Evolutionary conservation across 2,113 vertebrate species (phyloP), one percentile per base, ranked within the genome.

Genomic region (Chlorodrepanis virens): DNA sequence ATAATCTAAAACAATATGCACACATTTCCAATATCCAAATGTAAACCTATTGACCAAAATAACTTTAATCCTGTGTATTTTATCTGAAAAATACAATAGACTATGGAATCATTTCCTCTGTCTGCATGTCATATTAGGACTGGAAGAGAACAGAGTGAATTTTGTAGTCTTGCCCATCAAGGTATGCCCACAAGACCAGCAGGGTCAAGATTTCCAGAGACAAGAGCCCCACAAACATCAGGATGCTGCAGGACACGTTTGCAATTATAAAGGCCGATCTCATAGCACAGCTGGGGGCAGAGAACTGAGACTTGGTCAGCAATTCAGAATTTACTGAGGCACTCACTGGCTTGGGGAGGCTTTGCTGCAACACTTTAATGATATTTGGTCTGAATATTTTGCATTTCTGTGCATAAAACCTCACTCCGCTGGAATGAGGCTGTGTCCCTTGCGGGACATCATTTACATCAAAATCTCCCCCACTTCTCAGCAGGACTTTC

Each of bases 381-480:
- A 76, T 87, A 92, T 16, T 84, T 9, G 57, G 77, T 45, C 44
- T 75, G 80, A 76, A 90, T 80, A 81, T 85, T 95, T 87, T 86
- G n/a, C 47, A 29, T 91, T 93, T 96, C 50, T 77, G 17, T 42
- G 56, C 70, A 63, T 52, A 81, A 96, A 96, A 72, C 60, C 86
- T 68, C 75, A 50, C n/a, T 94, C 77, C 83, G 69, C 33, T n/a
- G 10, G 61, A 97, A 97, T 70, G 89, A 96, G 96, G 96, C 80
- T 94, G 79, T 18, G 35, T 95, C 96, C 95, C 97, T 90, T 60
- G 88, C 0, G 95, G 82, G 54, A 74, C 54, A 68, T 94, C 37
- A 84, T 91, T 96, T 95, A 96, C 91, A 93, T 96, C 82, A 92
- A 94, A 94, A 94, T 93, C 82, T 90, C 87, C 88, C 83, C 61